Evolutionary conservation across 2,113 vertebrate genomes (phyloP).

Genomic region (Poeciliopsis turrubarensis): DNA sequence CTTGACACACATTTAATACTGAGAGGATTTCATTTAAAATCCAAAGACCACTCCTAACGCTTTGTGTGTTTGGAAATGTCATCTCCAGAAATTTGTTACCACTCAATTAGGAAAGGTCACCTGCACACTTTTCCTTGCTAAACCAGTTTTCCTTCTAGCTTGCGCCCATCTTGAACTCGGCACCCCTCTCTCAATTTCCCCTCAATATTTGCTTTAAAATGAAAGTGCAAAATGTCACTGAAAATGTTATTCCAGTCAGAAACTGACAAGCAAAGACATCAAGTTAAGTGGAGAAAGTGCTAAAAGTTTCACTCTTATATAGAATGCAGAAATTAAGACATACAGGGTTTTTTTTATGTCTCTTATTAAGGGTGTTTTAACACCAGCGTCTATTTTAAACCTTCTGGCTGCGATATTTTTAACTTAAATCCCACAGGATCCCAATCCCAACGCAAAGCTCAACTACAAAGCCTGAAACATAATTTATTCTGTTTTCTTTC

Average conservation of each 20-base stretch:
- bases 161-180: conserved; percentile 47
- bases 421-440: no score
- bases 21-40: conserved; percentile 43
- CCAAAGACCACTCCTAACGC: conserved; percentile 22
- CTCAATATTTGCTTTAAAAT: conserved; percentile 53
- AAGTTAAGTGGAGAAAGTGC: conserved; percentile 28
- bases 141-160: conserved; percentile 49
- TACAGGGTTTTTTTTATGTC: not conserved
- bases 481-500: no score
- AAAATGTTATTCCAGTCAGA: conserved; percentile 45
- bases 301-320: conserved; percentile 17
- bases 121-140: conserved; percentile 37
- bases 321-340: not conserved
- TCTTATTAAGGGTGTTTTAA: not conserved
- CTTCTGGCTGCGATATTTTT: no score
- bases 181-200: conserved; percentile 30
- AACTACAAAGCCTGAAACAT: no score
- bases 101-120: conserved; percentile 78
- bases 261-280: conserved; percentile 25
- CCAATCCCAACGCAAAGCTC: no score
- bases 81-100: conserved; percentile 45
- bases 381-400: no score
- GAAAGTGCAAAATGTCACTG: conserved; percentile 58
- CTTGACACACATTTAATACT: conserved; percentile 50
- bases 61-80: conserved; percentile 60